Evolutionary conservation across 2,113 vertebrate species (phyloP).

Genomic region (Pangasianodon hypophthalmus): DNA sequence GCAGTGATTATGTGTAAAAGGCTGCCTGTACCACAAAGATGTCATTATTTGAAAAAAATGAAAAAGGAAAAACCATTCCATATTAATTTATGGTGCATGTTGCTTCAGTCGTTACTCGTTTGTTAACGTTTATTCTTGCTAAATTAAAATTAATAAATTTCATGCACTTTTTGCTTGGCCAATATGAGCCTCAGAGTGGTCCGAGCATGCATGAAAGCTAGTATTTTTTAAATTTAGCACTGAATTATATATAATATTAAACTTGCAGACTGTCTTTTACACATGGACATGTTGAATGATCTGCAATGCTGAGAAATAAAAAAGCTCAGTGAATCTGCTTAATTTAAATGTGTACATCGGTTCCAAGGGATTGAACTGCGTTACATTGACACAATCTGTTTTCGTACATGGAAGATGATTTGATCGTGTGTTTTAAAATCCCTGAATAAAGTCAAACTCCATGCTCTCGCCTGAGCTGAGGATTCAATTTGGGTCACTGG

Average conservation of each 20-base stretch:
- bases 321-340: not conserved
- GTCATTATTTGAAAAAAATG: not conserved
- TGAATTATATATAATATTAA: too few relatives aligned
- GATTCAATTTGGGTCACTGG: not conserved
- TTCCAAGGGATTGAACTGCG: not conserved
- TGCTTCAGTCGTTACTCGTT: too few relatives aligned
- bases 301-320: not conserved
- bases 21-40: not conserved
- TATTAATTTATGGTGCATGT: not conserved
- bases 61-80: not conserved
- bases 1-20: not conserved
- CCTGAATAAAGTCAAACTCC: not conserved
- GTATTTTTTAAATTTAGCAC: too few relatives aligned
- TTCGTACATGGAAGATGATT: not conserved
- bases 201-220: too few relatives aligned
- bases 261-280: too few relatives aligned
- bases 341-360: not conserved
- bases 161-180: too few relatives aligned
- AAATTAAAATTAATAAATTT: too few relatives aligned
- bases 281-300: too few relatives aligned
- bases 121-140: too few relatives aligned
- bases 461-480: not conserved
- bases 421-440: not conserved
- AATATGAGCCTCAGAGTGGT: too few relatives aligned
- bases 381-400: not conserved